phyloP scores from a whole-genome alignment of 2,113 vertebrate genomes.

The Oreochromis spilurus region DNA sequence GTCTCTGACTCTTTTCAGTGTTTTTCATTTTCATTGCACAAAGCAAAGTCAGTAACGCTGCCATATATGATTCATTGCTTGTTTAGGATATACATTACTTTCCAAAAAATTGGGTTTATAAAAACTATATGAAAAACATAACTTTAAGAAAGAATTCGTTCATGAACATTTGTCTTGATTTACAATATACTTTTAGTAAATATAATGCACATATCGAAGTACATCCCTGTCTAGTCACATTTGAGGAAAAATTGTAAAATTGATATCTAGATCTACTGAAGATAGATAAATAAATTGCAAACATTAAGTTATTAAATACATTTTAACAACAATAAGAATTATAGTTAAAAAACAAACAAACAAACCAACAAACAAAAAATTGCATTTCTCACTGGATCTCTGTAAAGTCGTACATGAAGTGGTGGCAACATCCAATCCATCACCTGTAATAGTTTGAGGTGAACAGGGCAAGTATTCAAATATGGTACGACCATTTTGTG shows the following conservation, averaged over 20 bases:
- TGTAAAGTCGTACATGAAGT: not conserved
- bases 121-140: not conserved
- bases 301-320: not conserved
- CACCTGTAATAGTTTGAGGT: not conserved
- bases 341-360: not conserved
- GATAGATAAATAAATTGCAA: not conserved
- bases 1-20: not conserved
- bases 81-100: accelerated
- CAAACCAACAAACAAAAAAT: not conserved
- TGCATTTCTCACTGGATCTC: accelerated
- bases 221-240: not conserved
- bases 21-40: not conserved
- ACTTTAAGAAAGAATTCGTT: accelerated
- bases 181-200: not conserved
- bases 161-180: not conserved
- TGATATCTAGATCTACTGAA: not conserved
- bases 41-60: not conserved
- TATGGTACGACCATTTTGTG: accelerated
- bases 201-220: accelerated
- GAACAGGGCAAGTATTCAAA: accelerated
- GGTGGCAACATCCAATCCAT: accelerated
- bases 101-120: accelerated
- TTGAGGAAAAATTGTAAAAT: not conserved
- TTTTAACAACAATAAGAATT: accelerated
- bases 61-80: not conserved